These are phyloP conservation scores for Pelusios castaneus DNA, from an alignment of 2,113 vertebrate genomes.

Conservation along the genomic window DNA sequence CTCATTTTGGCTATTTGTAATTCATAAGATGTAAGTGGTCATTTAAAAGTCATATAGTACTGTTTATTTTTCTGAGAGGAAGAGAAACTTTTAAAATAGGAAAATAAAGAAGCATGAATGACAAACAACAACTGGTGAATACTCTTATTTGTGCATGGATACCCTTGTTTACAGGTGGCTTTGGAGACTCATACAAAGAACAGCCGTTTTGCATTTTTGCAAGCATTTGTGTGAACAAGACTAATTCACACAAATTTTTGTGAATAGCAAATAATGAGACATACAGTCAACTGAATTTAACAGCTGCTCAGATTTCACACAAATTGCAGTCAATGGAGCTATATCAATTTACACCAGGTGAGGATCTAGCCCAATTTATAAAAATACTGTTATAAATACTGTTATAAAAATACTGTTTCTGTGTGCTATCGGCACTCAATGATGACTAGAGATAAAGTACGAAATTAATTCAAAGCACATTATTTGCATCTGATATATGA, in stretches of 20 bases:
- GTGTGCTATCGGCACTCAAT: neutral
- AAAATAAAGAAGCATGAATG: neutral
- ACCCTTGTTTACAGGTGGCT: neutral
- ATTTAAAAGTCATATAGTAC: neutral
- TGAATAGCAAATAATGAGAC: neutral
- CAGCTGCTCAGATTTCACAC: neutral
- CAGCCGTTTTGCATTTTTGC: neutral
- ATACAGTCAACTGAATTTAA: neutral
- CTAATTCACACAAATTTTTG: neutral
- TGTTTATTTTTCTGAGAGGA: neutral
- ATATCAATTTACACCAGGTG: neutral
- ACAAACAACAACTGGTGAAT: rapidly evolving
- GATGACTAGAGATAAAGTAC: neutral
- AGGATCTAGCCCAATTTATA: neutral
- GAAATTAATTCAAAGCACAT: neutral
- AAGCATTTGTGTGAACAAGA: neutral
- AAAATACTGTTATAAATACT: too few relatives aligned
- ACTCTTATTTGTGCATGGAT: neutral
- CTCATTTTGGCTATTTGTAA: neutral
- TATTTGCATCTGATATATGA: neutral
- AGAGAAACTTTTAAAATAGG: neutral
- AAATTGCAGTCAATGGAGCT: neutral
- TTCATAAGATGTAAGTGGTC: neutral
- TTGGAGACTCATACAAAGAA: neutral
- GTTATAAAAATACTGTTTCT: neutral